Percentiles rank a stretch among this genome's conserved stretches.
Evolutionary conservation across 2,797 vertebrate species (phyloP).

Genomic region (Myotis daubentonii): DNA sequence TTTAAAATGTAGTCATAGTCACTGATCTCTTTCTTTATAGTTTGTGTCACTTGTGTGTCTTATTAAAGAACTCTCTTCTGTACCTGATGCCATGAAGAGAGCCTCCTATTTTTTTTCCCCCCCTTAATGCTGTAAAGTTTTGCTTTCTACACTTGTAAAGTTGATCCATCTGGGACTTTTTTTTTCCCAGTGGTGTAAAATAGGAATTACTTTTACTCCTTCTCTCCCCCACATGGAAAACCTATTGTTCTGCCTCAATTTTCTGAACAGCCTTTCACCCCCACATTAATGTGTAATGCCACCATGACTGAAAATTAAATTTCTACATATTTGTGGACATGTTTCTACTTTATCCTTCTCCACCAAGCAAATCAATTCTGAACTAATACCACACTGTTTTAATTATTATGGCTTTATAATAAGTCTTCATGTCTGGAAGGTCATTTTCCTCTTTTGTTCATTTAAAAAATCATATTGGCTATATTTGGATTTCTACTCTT

Average conservation of each 20-base stretch:
- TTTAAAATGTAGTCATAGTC: background rate
- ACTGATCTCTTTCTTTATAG: background rate
- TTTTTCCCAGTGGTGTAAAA: conserved; percentile 9
- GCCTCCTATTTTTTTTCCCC: background rate
- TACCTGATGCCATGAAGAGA: background rate
- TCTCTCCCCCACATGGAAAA: background rate
- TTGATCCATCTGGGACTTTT: background rate
- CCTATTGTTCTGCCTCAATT: background rate
- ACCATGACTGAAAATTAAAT: conserved; percentile 53
- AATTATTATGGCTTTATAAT: conserved; percentile 40
- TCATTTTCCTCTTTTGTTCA: background rate
- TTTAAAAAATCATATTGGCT: background rate
- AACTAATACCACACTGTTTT: conserved; percentile 42
- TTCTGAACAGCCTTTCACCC: background rate
- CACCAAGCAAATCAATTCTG: conserved; percentile 31
- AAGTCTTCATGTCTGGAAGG: background rate
- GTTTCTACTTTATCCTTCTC: conserved; percentile 42
- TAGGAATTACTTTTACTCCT: conserved; percentile 29
- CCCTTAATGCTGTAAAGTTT: conserved; percentile 38
- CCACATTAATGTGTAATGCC: background rate
- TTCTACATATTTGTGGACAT: conserved; percentile 12
- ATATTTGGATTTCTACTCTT: background rate
- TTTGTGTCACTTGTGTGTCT: background rate
- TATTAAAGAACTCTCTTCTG: background rate
- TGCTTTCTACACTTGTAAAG: background rate